Base-by-base conservation (phyloP, 2,888 invertebrate species). In the Microplitis deprimator region DNA sequence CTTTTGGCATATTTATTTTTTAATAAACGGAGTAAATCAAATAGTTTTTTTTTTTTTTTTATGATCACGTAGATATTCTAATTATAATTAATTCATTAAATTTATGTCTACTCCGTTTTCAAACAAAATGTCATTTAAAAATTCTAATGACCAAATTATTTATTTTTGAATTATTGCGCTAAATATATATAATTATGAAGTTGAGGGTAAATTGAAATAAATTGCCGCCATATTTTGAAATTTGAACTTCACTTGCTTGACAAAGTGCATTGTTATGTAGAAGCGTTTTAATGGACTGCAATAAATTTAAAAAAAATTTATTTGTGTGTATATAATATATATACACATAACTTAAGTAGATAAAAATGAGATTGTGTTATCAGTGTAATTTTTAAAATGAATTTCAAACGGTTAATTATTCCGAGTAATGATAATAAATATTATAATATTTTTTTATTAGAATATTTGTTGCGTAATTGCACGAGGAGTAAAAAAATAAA, bases 1-100 rank as follows among this genome's bases (percentile, higher is more conserved):
- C 50, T 77, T 16, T 67, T 68, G 61, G 40, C 60, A 60, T 71
- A 65, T 68, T 59, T 29, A 29, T 65, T 73, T 77, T 39, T 75
- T 29, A 61, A 20, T 50, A 59, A 70, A 39, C 41, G 40, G 29
- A 29, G 61, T 29, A 65, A 65, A 65, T 65, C 29, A 29, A 29
- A 65, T 20, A 29, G 65, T 65, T 65, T 29, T 38, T 8, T 65
- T 10, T 29, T 29, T 17, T 17, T 20, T 20, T 20, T 65, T 6
- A 38, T 7, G 38, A 6, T 13, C 7, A 5, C 38, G 13, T 13
- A 65, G 20, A 29, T 50, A 20, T 1, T 10, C 7, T 29, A 8
- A 65, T 65, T 10, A 17, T 13, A 29, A 38, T 29, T 38, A 20
- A 8, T 65, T 10, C 10, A 29, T 29, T 4, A 29, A 29, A 29